Conservation (phyloP, 2,113 vertebrate species). For the Psittacara wagleri region DNA sequence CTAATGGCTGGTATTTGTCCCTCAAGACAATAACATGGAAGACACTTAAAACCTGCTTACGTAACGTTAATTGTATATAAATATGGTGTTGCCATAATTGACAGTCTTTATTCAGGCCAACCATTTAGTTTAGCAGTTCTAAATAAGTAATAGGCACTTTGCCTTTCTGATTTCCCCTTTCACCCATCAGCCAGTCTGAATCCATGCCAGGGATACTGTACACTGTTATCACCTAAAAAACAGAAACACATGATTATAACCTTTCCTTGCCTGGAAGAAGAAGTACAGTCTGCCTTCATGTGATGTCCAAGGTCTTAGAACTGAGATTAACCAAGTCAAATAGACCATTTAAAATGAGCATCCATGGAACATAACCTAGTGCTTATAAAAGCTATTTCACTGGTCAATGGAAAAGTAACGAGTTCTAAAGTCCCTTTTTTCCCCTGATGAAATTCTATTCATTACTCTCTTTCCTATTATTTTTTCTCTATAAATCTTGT, state of each 20-base stretch:
- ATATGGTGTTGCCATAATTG: slow-evolving; percentile 75
- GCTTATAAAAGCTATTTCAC: background rate
- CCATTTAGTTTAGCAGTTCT: slow-evolving; percentile 92
- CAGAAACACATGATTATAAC: slow-evolving; percentile 17
- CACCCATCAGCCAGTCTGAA: slow-evolving; percentile 98
- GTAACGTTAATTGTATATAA: slow-evolving; percentile 84
- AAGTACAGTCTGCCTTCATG: background rate
- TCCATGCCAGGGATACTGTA: slow-evolving; percentile 94
- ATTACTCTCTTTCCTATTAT: background rate
- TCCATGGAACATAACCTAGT: background rate
- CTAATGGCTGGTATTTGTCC: slow-evolving; percentile 71
- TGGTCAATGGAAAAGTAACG: background rate
- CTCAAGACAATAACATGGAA: slow-evolving; percentile 77
- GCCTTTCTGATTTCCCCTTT: slow-evolving; percentile 94
- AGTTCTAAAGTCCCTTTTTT: background rate
- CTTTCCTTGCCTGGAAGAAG: background rate
- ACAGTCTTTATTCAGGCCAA: slow-evolving; percentile 65
- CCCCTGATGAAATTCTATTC: background rate
- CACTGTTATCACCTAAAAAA: slow-evolving; percentile 90
- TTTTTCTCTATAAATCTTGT: background rate
- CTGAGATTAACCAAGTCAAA: background rate
- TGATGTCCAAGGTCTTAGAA: background rate
- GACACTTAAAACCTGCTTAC: slow-evolving; percentile 79
- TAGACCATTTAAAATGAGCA: background rate
- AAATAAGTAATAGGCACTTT: slow-evolving; percentile 99